Conservation (phyloP, 1,140 invertebrate genomes). For the Macrobrachium nipponense region DNA sequence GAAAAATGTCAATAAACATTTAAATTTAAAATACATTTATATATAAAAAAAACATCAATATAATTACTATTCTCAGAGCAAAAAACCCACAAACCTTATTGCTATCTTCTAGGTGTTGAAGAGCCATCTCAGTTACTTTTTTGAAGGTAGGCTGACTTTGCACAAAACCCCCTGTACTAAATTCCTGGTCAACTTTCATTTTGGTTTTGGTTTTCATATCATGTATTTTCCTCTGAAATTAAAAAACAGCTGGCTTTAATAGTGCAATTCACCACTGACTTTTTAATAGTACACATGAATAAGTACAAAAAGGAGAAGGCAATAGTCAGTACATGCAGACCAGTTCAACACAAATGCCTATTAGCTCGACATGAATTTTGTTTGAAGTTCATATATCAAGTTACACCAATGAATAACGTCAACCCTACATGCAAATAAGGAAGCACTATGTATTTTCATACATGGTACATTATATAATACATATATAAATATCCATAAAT, state of each 20-base stretch:
- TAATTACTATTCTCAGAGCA: not conserved
- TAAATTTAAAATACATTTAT: not conserved
- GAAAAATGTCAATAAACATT: not conserved
- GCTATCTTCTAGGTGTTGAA: not conserved
- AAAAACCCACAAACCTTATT: slow-evolving; percentile 22
- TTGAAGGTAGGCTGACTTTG: not conserved
- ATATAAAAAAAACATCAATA: not conserved
- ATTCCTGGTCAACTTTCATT: not conserved
- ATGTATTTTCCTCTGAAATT: slow-evolving; percentile 14
- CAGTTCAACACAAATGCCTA: no score
- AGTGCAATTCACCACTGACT: no score
- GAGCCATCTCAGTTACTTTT: slow-evolving; percentile 14
- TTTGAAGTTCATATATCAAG: no score
- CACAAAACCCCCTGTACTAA: not conserved
- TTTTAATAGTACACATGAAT: no score
- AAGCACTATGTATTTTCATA: no score
- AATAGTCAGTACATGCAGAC: no score
- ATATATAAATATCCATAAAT: no score
- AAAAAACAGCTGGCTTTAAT: not conserved
- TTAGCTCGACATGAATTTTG: no score
- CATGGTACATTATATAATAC: no score
- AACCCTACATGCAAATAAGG: no score
- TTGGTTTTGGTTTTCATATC: not conserved
- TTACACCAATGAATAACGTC: no score
- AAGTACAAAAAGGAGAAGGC: no score